Evolutionary conservation across 2,888 invertebrate species (phyloP).

Genomic region (Pseudococcus viburni): DNA sequence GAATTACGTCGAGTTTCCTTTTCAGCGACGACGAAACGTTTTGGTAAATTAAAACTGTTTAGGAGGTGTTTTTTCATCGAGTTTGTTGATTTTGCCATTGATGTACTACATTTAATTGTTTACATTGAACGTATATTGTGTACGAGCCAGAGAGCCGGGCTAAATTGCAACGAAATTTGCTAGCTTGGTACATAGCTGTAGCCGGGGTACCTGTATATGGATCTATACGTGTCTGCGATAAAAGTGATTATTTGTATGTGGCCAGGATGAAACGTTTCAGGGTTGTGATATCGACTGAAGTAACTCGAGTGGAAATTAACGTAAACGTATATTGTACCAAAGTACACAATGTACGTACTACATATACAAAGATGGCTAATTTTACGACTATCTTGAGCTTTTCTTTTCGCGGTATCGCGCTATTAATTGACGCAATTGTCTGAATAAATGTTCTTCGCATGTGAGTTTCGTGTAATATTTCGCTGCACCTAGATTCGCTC

Average conservation of each 20-base stretch:
- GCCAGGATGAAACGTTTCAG: not conserved
- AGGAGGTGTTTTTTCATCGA: conserved; percentile 50
- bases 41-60: conserved; percentile 50
- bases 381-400: conserved; percentile 3
- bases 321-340: not conserved
- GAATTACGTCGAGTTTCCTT: conserved; percentile 55
- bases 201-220: not conserved
- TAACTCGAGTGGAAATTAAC: conserved; percentile 22
- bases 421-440: conserved; percentile 2
- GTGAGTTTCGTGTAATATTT: not conserved
- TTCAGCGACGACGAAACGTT: conserved; percentile 43
- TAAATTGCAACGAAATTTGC: conserved; percentile 36
- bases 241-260: conserved; percentile 45
- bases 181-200: no score
- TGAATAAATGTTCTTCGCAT: not conserved
- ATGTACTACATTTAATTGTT: conserved; percentile 47
- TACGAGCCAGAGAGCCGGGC: not conserved
- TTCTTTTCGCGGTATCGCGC: conserved; percentile 1
- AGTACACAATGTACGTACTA: not conserved
- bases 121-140: conserved; percentile 7
- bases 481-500: no score
- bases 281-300: conserved; percentile 1
- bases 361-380: not conserved
- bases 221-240: not conserved
- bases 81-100: conserved; percentile 47